Evolutionary conservation across 1,140 invertebrate genomes (phyloP).

Genomic region (Magallana angulata): DNA sequence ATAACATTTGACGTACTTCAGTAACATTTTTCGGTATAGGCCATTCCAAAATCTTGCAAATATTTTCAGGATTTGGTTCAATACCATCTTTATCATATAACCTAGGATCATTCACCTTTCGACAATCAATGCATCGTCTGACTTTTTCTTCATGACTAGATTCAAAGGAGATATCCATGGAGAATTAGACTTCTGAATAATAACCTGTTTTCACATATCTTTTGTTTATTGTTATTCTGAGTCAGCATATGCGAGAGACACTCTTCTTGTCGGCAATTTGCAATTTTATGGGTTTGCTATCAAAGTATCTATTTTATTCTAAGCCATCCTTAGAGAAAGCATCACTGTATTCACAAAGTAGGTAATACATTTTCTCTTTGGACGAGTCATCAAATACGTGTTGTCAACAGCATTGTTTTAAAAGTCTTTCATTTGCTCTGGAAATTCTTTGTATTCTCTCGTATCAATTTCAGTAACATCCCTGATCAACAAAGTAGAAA

Average conservation of each 20-base stretch:
- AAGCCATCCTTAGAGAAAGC: slow-evolving; percentile 22
- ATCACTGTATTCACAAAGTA: too few species aligned
- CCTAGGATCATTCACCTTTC: slow-evolving; percentile 56
- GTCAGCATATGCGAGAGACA: slow-evolving; percentile 48
- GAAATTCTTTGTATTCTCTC: slow-evolving; percentile 4
- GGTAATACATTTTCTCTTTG: too few species aligned
- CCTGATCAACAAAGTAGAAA: neutral
- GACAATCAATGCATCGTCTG: slow-evolving; percentile 81
- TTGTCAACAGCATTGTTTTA: slow-evolving; percentile 44
- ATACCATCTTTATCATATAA: slow-evolving; percentile 41
- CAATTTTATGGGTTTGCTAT: slow-evolving; percentile 53
- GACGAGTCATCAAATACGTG: too few species aligned
- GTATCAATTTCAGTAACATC: neutral
- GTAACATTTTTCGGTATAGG: slow-evolving; percentile 57
- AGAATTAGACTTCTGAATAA: slow-evolving; percentile 59
- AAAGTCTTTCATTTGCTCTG: slow-evolving; percentile 31
- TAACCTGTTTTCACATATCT: slow-evolving; percentile 54
- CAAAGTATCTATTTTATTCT: slow-evolving; percentile 57
- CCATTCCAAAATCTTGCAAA: slow-evolving; percentile 36
- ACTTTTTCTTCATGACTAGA: slow-evolving; percentile 79
- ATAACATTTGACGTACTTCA: slow-evolving; percentile 52
- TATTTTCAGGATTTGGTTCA: slow-evolving; percentile 61
- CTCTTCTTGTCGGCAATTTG: slow-evolving; percentile 39
- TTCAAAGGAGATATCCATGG: slow-evolving; percentile 70
- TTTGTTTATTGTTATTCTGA: slow-evolving; percentile 54